phyloP scores from a whole-genome alignment of 2,113 vertebrate species.

The Heterochromis multidens region DNA sequence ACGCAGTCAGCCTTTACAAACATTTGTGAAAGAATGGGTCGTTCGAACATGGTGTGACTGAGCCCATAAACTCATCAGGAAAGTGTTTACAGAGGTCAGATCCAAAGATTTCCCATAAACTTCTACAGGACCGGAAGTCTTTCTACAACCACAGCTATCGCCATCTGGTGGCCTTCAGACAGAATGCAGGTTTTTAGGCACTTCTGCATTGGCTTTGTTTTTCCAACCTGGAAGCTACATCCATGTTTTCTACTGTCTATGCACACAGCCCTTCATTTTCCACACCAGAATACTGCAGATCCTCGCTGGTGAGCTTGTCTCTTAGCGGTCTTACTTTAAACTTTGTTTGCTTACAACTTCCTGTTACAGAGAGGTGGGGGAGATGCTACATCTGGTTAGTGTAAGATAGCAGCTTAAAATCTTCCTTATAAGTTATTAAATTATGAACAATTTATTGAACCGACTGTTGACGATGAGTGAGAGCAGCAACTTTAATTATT shows the following conservation, averaged over 20 bases:
- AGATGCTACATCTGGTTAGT: neutral
- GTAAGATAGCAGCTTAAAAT: neutral
- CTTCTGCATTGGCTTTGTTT: neutral
- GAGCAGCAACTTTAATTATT: neutral
- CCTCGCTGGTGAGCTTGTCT: accelerated
- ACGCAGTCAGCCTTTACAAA: no score
- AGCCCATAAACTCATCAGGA: neutral
- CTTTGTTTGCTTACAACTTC: no score
- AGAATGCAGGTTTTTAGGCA: no score
- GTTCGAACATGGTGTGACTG: no score
- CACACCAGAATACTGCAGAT: neutral
- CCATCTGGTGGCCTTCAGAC: neutral
- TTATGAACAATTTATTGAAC: neutral
- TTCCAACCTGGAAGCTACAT: no score
- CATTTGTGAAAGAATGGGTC: no score
- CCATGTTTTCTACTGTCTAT: neutral
- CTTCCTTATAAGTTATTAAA: neutral
- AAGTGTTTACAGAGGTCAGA: neutral
- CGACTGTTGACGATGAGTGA: neutral
- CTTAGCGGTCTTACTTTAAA: neutral
- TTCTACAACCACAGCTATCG: no score
- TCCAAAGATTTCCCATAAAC: neutral
- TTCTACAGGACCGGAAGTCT: neutral
- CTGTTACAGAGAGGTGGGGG: neutral
- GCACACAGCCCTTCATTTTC: neutral